Conservation (phyloP, 2,888 invertebrate species). For the Carterocephalus palaemon region DNA sequence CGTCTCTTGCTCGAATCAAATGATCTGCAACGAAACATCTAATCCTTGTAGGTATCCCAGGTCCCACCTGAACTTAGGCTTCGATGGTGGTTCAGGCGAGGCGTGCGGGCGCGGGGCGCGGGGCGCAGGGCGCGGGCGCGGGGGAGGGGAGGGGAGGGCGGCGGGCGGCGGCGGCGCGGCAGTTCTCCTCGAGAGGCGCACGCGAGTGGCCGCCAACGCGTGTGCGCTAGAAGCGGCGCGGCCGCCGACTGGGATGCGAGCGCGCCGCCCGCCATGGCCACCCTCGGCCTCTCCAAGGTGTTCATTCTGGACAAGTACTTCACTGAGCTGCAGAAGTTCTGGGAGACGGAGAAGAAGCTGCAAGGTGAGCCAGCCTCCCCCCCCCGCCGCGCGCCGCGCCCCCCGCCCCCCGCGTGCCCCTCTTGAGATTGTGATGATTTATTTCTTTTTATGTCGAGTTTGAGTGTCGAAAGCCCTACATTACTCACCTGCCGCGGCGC, state of each 20-base stretch:
- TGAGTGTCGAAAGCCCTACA: conserved; percentile 28
- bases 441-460: conserved; percentile 45
- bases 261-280: conserved; percentile 87
- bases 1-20: background rate
- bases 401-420: conserved; percentile 9
- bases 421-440: conserved; percentile 29
- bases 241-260: conserved; percentile 67
- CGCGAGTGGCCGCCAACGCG: conserved; percentile 49
- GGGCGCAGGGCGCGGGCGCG: conserved; percentile 28
- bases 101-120: conserved; percentile 28
- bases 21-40: conserved; percentile 37
- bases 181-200: conserved; percentile 44
- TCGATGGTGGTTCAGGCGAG: conserved; percentile 26
- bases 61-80: too few species aligned
- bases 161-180: conserved; percentile 29
- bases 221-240: conserved; percentile 46
- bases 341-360: conserved; percentile 97
- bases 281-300: conserved; percentile 96
- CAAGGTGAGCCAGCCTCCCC: conserved; percentile 85
- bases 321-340: conserved; percentile 96
- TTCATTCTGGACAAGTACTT: conserved; percentile 99
- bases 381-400: conserved; percentile 18
- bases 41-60: conserved; percentile 40
- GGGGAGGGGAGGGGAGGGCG: conserved; percentile 27
- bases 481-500: conserved; percentile 16